Percentiles rank a stretch among this genome's conserved stretches.
Evolutionary conservation across 2,113 vertebrate genomes (phyloP).

Genomic region (Pseudopipra pipra): DNA sequence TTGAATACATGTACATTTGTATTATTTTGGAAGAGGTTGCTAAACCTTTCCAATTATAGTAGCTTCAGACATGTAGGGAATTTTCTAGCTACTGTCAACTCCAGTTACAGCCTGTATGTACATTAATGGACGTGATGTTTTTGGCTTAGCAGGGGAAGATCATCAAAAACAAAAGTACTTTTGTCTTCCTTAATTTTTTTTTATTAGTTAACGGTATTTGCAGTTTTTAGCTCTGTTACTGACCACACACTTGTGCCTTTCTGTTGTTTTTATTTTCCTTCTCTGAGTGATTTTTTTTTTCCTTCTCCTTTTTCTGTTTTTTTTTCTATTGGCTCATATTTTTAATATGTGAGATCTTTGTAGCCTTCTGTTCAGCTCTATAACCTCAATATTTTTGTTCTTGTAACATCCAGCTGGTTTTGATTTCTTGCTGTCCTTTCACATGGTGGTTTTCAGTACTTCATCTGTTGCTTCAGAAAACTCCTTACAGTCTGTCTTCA

Average conservation of each 20-base stretch:
- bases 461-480: neutral
- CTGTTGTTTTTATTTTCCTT: neutral
- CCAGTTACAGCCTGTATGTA: neutral
- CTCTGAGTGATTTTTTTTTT: neutral
- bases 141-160: neutral
- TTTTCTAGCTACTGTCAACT: neutral
- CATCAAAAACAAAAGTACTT: neutral
- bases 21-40: neutral
- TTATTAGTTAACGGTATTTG: neutral
- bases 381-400: neutral
- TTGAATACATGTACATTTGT: neutral
- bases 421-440: neutral
- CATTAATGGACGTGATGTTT: neutral
- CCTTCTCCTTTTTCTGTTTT: neutral
- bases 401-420: neutral
- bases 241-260: neutral
- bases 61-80: neutral
- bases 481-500: neutral
- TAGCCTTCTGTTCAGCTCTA: neutral
- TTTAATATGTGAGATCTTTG: neutral
- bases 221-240: neutral
- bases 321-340: neutral
- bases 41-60: neutral
- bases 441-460: neutral
- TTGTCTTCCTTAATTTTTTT: neutral